These are phyloP conservation scores for Elysia chlorotica DNA, from an alignment of 1,140 invertebrate genomes.

Conservation along the genomic window DNA sequence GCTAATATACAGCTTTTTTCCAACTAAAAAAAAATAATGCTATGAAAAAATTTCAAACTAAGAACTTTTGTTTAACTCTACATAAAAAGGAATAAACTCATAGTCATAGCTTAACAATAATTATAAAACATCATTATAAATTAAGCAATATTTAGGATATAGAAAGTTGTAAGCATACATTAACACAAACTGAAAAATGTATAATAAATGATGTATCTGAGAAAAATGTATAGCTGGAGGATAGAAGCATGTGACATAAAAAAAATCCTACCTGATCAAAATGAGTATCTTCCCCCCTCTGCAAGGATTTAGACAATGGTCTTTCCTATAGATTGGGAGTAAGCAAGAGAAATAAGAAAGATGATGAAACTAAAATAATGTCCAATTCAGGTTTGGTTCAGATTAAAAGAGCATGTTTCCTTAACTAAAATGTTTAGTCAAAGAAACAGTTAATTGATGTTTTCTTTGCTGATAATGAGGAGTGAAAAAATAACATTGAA, in stretches of 20 bases:
- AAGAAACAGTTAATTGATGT: not conserved
- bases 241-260: no score
- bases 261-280: slow-evolving; percentile 92
- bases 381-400: not conserved
- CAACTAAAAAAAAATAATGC: not conserved
- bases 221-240: no score
- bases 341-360: slow-evolving; percentile 12
- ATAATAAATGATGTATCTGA: not conserved
- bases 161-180: not conserved
- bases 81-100: not conserved
- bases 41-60: not conserved
- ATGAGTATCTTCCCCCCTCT: slow-evolving; percentile 91
- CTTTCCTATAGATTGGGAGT: slow-evolving; percentile 69
- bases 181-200: not conserved
- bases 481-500: no score
- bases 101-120: not conserved
- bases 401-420: not conserved
- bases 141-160: not conserved
- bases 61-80: not conserved
- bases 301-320: slow-evolving; percentile 88
- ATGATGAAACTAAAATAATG: not conserved
- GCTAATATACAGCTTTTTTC: not conserved
- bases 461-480: no score
- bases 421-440: not conserved
- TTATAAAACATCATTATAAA: not conserved